These are phyloP conservation scores for Anolis carolinensis DNA, from an alignment of 2,113 vertebrate species.

Conservation along the genomic window DNA sequence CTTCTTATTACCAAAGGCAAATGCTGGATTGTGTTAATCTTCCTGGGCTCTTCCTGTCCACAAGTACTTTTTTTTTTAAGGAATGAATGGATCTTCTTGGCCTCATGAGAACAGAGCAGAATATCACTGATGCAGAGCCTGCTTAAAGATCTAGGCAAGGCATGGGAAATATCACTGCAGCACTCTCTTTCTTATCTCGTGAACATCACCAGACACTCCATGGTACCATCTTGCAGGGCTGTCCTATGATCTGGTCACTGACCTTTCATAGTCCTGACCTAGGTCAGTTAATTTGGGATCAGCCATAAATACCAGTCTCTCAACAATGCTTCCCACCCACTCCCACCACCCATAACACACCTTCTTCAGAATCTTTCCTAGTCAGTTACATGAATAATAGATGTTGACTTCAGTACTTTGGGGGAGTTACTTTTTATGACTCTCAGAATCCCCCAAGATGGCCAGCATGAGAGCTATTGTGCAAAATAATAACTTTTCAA, in stretches of 20 bases:
- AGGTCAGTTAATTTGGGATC: background rate
- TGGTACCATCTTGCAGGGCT: background rate
- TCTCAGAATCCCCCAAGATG: too few relatives aligned
- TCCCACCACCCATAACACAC: background rate
- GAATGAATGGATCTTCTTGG: constrained; percentile 20
- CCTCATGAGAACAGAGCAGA: background rate
- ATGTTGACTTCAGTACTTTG: background rate
- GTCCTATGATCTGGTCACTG: background rate
- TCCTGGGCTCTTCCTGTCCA: constrained; percentile 13
- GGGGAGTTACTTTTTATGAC: too few relatives aligned
- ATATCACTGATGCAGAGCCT: background rate
- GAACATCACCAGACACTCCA: constrained; percentile 4
- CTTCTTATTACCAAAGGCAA: constrained; percentile 34
- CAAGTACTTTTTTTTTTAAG: constrained; percentile 9
- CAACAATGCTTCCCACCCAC: background rate
- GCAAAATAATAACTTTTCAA: too few relatives aligned
- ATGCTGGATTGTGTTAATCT: constrained; percentile 11
- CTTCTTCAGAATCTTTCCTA: background rate
- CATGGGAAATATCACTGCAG: constrained; percentile 19
- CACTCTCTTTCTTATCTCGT: background rate
- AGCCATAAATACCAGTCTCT: background rate
- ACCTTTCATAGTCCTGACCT: background rate
- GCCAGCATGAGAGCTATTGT: too few relatives aligned
- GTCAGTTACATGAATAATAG: background rate
- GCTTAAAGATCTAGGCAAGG: background rate